phyloP scores from a whole-genome alignment of 2,888 invertebrate genomes.

The Heliconius cydno region DNA sequence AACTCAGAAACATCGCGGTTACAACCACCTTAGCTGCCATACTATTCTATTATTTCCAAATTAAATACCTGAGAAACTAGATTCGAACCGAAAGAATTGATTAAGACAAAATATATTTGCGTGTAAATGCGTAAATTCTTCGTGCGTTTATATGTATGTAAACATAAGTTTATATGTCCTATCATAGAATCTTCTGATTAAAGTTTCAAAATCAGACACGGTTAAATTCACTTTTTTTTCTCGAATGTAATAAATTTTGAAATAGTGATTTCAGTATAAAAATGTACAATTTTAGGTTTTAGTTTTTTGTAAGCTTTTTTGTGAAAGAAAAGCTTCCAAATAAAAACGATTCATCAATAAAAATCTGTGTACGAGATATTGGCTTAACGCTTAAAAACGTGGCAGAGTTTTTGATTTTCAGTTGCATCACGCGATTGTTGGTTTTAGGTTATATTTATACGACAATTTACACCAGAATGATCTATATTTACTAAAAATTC shows the following conservation, averaged over 20 bases:
- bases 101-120: too few relatives aligned
- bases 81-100: not conserved
- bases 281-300: not conserved
- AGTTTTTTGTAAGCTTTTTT: not conserved
- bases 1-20: not conserved
- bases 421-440: not conserved
- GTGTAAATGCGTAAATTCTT: too few relatives aligned
- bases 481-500: slow-evolving; percentile 3
- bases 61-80: not conserved
- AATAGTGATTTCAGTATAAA: not conserved
- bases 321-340: slow-evolving; percentile 8
- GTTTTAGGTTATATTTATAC: not conserved
- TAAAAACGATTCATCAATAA: slow-evolving; percentile 23
- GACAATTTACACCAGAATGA: not conserved
- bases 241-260: not conserved
- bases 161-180: too few relatives aligned
- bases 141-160: too few relatives aligned
- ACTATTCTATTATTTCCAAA: too few relatives aligned
- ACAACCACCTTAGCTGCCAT: not conserved
- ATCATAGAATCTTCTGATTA: not conserved
- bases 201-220: not conserved
- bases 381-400: slow-evolving; percentile 14
- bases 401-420: slow-evolving; percentile 17
- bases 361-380: slow-evolving; percentile 19
- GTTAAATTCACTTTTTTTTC: not conserved